These are phyloP conservation scores for Bothrops jararaca DNA, from an alignment of 2,113 vertebrate genomes.

Conservation along the genomic window DNA sequence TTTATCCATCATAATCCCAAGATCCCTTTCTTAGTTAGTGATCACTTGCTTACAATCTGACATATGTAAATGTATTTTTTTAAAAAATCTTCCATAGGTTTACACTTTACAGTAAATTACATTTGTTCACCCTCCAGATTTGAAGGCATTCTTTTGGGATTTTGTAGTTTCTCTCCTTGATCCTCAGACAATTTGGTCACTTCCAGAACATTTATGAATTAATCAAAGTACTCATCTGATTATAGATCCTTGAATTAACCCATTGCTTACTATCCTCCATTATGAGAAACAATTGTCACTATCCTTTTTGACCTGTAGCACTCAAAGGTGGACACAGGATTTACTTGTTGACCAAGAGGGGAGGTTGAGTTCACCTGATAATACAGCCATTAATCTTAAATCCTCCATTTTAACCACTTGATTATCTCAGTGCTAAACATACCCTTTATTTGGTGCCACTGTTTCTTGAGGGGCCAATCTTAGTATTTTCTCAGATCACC, in stretches of 20 bases:
- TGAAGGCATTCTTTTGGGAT: neutral
- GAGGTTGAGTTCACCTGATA: neutral
- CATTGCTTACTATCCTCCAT: neutral
- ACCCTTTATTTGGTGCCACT: neutral
- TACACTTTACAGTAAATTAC: neutral
- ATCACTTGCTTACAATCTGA: neutral
- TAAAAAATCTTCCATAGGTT: neutral
- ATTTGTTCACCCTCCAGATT: neutral
- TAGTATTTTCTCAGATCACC: neutral
- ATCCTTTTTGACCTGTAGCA: neutral
- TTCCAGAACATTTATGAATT: neutral
- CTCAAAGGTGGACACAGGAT: neutral
- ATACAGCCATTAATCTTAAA: neutral
- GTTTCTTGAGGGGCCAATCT: neutral
- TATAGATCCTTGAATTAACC: neutral
- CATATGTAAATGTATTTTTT: neutral
- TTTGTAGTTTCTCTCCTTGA: neutral
- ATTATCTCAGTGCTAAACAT: neutral
- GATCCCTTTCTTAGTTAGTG: neutral
- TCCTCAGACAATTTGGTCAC: neutral
- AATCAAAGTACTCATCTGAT: neutral
- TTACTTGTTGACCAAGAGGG: neutral
- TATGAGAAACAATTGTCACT: neutral
- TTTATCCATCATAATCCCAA: neutral
- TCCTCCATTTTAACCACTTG: neutral